These are phyloP conservation scores for Scatophagus argus DNA, from an alignment of 2,113 vertebrate genomes.

Conservation along the genomic window DNA sequence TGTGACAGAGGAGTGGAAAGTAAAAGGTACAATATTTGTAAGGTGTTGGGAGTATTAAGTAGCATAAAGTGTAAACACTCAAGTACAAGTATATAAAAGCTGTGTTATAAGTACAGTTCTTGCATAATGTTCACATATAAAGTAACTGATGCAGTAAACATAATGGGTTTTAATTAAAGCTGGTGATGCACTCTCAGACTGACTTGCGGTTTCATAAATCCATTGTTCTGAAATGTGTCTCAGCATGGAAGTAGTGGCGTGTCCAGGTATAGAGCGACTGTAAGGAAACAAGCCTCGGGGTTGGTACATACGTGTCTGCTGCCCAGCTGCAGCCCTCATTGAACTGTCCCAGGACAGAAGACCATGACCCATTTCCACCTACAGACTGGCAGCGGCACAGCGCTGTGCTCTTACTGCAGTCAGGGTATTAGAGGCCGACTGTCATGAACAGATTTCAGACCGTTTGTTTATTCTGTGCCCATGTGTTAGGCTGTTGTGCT, in stretches of 20 bases:
- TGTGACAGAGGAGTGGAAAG: background rate
- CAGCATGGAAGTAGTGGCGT: background rate
- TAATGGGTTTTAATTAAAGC: background rate
- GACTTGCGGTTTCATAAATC: background rate
- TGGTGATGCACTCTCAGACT: background rate
- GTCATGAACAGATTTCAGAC: slow-evolving; percentile 17
- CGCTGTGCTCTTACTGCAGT: background rate
- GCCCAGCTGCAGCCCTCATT: slow-evolving; percentile 26
- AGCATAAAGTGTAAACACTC: background rate
- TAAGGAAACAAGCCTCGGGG: background rate
- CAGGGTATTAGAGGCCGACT: slow-evolving; percentile 11
- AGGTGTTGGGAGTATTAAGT: background rate
- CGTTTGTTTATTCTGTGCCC: slow-evolving; percentile 44
- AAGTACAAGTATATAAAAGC: background rate
- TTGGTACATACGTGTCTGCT: background rate
- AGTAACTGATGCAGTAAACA: background rate
- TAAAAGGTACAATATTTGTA: background rate
- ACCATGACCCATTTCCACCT: slow-evolving; percentile 40
- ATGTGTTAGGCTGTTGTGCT: slow-evolving; percentile 3
- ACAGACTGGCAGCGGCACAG: slow-evolving; percentile 1
- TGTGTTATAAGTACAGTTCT: background rate
- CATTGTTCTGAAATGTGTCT: slow-evolving; percentile 16
- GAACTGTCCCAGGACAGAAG: slow-evolving; percentile 21
- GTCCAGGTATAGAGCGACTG: background rate
- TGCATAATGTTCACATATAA: background rate